Conservation (phyloP, 2,797 vertebrate species). For the Glyptemys insculpta region DNA sequence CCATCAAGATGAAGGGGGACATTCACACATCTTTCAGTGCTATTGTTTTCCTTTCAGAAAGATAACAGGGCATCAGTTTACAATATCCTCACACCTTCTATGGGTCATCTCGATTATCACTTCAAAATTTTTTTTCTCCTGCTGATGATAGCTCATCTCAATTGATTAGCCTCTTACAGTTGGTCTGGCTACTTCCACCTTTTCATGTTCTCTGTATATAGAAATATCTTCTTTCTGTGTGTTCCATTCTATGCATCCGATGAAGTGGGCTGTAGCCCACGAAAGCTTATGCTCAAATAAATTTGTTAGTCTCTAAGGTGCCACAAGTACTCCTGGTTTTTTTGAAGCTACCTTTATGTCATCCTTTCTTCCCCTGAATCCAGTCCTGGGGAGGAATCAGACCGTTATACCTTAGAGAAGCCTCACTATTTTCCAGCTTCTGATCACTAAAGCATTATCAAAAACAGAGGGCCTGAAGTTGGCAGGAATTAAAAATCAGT, state of each 20-base stretch:
- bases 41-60: accelerated
- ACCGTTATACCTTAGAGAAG: accelerated
- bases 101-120: too few relatives aligned
- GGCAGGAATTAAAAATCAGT: accelerated
- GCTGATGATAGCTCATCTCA: too few relatives aligned
- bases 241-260: too few relatives aligned
- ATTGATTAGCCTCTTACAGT: too few relatives aligned
- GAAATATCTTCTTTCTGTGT: too few relatives aligned
- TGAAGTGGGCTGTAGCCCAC: too few relatives aligned
- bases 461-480: neutral
- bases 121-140: too few relatives aligned
- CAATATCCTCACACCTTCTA: neutral
- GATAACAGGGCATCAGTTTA: neutral
- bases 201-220: too few relatives aligned
- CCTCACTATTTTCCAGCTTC: neutral
- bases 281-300: too few relatives aligned
- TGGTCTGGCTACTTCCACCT: too few relatives aligned
- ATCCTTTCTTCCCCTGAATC: neutral
- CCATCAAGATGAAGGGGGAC: neutral
- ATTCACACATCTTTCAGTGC: neutral
- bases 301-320: too few relatives aligned
- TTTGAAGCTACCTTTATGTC: neutral
- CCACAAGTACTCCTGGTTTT: too few relatives aligned
- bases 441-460: neutral
- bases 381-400: accelerated